These are phyloP conservation scores for Sebastes kiyomatsui DNA, from an alignment of 2,797 vertebrate species.

Conservation along the genomic window DNA sequence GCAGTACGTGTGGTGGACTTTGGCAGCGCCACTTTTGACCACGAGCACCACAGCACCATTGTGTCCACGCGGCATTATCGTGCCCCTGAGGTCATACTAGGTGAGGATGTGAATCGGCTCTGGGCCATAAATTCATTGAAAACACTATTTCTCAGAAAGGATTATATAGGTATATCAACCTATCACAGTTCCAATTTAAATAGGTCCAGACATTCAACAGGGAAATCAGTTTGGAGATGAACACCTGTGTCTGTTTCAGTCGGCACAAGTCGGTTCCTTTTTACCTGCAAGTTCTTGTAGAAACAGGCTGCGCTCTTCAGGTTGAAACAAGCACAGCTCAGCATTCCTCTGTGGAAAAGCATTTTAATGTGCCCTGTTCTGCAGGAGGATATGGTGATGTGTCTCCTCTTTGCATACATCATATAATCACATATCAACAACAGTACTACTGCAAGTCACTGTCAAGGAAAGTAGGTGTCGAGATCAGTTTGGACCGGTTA, in stretches of 20 bases:
- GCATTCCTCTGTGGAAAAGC: neutral
- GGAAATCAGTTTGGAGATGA: neutral
- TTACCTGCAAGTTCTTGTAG: neutral
- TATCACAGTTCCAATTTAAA: neutral
- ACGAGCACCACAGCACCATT: constrained; percentile 98
- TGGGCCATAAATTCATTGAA: neutral
- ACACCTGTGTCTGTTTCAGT: neutral
- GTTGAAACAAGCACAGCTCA: neutral
- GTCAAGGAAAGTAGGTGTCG: neutral
- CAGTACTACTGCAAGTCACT: neutral
- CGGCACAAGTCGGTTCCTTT: neutral
- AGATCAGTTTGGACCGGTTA: neutral
- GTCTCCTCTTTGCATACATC: neutral
- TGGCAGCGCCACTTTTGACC: constrained; percentile 97
- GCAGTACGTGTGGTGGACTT: constrained; percentile 95
- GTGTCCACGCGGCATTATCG: constrained; percentile 97
- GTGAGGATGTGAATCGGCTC: constrained; percentile 72
- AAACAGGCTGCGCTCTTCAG: accelerated
- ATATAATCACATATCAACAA: neutral
- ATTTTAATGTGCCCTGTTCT: neutral
- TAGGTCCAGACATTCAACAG: neutral
- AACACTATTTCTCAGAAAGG: neutral
- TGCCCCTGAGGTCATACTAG: constrained; percentile 95
- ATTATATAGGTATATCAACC: neutral
- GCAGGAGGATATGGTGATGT: neutral